phyloP scores from a whole-genome alignment of 2,113 vertebrate species.

The Candoia aspera region DNA sequence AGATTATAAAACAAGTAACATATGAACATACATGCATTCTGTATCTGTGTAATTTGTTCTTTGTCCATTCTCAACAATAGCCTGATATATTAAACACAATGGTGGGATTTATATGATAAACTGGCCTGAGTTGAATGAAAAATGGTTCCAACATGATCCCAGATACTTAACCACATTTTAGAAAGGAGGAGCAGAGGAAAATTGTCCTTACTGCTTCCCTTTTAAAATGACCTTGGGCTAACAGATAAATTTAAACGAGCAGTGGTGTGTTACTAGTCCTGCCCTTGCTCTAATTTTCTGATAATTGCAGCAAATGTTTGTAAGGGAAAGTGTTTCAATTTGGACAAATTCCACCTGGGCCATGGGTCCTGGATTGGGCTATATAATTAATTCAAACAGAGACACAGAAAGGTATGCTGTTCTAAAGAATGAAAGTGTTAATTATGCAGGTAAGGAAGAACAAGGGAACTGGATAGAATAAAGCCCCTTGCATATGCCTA shows the following conservation, averaged over 20 bases:
- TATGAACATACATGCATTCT: not conserved
- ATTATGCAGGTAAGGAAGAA: conserved; percentile 11
- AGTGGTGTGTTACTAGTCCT: too few relatives aligned
- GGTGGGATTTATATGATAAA: not conserved
- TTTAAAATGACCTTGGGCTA: not conserved
- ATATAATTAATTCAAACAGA: conserved; percentile 13
- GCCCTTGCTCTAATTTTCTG: not conserved
- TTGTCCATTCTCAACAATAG: not conserved
- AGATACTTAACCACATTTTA: not conserved
- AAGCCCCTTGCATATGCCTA: conserved; percentile 25
- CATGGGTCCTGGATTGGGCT: not conserved
- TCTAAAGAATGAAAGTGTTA: conserved; percentile 23
- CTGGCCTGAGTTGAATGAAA: not conserved
- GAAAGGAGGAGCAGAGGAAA: not conserved
- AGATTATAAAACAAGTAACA: not conserved
- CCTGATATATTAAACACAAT: not conserved
- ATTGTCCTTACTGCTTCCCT: not conserved
- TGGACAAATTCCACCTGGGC: not conserved
- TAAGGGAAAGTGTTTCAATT: not conserved
- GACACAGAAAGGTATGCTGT: not conserved
- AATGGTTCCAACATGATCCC: not conserved
- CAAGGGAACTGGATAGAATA: conserved; percentile 34
- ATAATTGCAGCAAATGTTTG: not conserved
- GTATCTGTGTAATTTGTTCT: not conserved
- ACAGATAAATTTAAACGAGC: not conserved